A percentile compares a stretch with the other conserved stretches of the same genome.
phyloP scores from a whole-genome alignment of 2,888 invertebrate species.

The Sepiola atlantica region DNA sequence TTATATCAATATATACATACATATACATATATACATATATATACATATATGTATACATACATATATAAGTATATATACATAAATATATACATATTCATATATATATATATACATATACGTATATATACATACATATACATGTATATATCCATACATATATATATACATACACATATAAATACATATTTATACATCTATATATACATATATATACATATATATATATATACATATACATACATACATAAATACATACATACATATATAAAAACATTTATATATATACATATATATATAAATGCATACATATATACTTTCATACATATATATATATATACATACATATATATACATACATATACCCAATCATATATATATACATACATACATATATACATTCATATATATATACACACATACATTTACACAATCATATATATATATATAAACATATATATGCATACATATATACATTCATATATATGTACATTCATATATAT shows the following conservation, averaged over 20 bases:
- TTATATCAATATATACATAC: background rate
- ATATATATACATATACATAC: background rate
- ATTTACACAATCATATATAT: too few relatives aligned
- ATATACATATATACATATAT: background rate
- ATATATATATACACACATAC: too few relatives aligned
- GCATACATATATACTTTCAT: background rate
- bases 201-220: background rate
- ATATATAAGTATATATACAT: background rate
- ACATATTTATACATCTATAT: background rate
- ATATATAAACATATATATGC: background rate
- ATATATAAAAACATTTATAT: constrained; percentile 22
- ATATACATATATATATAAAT: background rate
- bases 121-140: background rate
- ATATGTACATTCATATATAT: too few relatives aligned
- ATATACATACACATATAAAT: too few relatives aligned
- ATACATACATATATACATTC: too few relatives aligned
- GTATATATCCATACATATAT: background rate
- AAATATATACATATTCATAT: background rate
- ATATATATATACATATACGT: background rate
- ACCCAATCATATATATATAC: too few relatives aligned
- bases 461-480: too few relatives aligned
- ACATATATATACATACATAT: background rate
- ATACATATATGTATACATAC: background rate
- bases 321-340: background rate
- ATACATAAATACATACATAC: background rate